Conservation (phyloP, 92 coral and sea anemone species). For the Blastomussa wellsi region DNA sequence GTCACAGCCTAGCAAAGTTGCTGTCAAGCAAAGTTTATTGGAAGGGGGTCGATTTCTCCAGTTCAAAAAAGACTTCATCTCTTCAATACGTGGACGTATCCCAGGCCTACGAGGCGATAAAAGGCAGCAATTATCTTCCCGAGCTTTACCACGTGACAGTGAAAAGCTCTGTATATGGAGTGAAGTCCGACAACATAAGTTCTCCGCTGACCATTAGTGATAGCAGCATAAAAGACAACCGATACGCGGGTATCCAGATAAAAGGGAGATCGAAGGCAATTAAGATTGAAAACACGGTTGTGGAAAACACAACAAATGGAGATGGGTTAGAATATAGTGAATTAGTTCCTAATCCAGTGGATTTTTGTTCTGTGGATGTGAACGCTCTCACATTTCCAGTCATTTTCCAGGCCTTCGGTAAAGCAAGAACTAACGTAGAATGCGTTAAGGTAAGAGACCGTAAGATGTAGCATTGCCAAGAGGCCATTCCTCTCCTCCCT, state of each 20-base stretch:
- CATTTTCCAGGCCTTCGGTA: slow-evolving; percentile 13
- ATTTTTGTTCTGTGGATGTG: slow-evolving; percentile 33
- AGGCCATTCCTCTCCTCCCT: too few relatives aligned
- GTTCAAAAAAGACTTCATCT: slow-evolving; percentile 37
- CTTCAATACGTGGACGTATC: slow-evolving; percentile 49
- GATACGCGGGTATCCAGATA: slow-evolving; percentile 43
- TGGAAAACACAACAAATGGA: slow-evolving; percentile 35
- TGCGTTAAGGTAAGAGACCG: slow-evolving; percentile 33
- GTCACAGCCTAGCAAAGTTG: slow-evolving; percentile 40
- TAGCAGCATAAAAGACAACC: slow-evolving; percentile 33
- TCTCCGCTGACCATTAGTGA: slow-evolving; percentile 42
- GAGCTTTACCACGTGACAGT: slow-evolving; percentile 41
- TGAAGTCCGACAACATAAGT: slow-evolving; percentile 20
- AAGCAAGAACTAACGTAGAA: slow-evolving; percentile 7
- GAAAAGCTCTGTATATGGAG: slow-evolving; percentile 40
- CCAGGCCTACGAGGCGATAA: slow-evolving; percentile 49
- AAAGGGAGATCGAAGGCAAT: slow-evolving; percentile 20
- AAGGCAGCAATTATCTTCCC: slow-evolving; percentile 40
- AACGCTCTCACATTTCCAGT: slow-evolving; percentile 31
- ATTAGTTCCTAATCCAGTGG: slow-evolving; percentile 7
- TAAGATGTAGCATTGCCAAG: too few relatives aligned
- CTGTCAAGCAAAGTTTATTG: slow-evolving; percentile 48
- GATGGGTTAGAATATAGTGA: slow-evolving; percentile 29
- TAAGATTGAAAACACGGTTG: slow-evolving; percentile 40
- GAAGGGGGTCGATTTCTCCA: slow-evolving; percentile 60